These are phyloP conservation scores for Clarias magur DNA, from an alignment of 2,113 vertebrate species.

Conservation along the genomic window DNA sequence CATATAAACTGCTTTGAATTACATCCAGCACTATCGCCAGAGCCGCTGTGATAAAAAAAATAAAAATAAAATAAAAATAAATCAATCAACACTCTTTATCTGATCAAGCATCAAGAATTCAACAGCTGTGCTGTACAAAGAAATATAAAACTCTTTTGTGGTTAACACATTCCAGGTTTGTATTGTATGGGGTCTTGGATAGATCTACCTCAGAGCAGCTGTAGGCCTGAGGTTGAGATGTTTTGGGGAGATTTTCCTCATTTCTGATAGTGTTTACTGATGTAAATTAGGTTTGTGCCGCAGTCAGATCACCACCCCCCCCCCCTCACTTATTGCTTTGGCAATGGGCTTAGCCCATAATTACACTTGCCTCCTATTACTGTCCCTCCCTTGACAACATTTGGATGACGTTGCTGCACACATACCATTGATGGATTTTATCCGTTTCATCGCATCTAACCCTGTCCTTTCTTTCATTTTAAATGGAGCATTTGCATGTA, in stretches of 20 bases:
- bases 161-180: background rate
- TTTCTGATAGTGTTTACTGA: conserved; percentile 39
- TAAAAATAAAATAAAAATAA: too few species aligned
- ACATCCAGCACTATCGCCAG: background rate
- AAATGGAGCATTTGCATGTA: conserved; percentile 67
- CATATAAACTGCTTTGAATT: background rate
- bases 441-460: conserved; percentile 56
- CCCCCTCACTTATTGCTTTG: background rate
- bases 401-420: conserved; percentile 19
- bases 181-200: background rate
- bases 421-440: conserved; percentile 36
- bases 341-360: conserved; percentile 9
- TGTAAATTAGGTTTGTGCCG: conserved; percentile 2
- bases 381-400: background rate
- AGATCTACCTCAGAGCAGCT: background rate
- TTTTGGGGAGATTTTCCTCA: conserved; percentile 14
- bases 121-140: background rate
- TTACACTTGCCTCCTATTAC: conserved; percentile 14
- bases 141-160: background rate
- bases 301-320: background rate
- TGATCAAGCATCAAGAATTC: background rate
- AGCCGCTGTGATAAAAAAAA: too few species aligned
- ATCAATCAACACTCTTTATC: background rate
- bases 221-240: conserved; percentile 19
- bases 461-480: conserved; percentile 57